Base-by-base conservation (phyloP, 2,888 invertebrate genomes). In the Drosophila crucigera region DNA sequence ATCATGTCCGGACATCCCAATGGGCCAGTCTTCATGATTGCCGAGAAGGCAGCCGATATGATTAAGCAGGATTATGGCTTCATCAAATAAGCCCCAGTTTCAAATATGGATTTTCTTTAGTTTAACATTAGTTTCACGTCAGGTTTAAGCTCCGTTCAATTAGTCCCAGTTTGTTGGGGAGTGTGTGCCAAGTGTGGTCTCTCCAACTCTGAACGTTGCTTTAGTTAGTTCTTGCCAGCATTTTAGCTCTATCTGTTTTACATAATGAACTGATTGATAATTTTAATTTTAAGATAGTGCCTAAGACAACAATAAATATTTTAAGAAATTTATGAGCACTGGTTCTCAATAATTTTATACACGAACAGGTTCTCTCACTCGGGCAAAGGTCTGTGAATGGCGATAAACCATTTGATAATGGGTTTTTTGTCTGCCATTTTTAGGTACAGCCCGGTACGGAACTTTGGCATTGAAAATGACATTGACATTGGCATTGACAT, bases 21-120 rank as follows among this genome's bases (percentile, higher is more conserved):
- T 83, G 94, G 94, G 0, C 94, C 95, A 0, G 94, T 94, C 3
- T 94, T 94, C 28, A 95, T 95, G 95, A 95, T 95, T 66, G 95
- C 94, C 19, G 95, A 95, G 83, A 95, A 95, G 80, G 95, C 94
- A 14, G 94, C 95, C 6, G 95, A 95, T 81, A 93, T 95, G 93
- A 94, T 95, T 54, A 94, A 94, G 85, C 88, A 92, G 61, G 93
- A 94, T 65, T 94, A 94, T 69, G 94, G 92, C 53, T 91, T 91
- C 91, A 93, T 91, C 47, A 72, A 78, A 4, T 91, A 68, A 79
- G 25, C 22, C 16, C 3, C 30, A 14, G 4, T 58, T 33, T 5
- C 3, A 39, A 28, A 39, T 39, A 5, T 25, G 6, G 14, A 5
- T 19, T 30, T 55, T 10, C 7, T 4, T n/a, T 30, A 41, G 41